A percentile compares a stretch with the other conserved stretches of the same genome.
Conservation (phyloP, 2,113 vertebrate genomes). For the Ramphastos sulfuratus region DNA sequence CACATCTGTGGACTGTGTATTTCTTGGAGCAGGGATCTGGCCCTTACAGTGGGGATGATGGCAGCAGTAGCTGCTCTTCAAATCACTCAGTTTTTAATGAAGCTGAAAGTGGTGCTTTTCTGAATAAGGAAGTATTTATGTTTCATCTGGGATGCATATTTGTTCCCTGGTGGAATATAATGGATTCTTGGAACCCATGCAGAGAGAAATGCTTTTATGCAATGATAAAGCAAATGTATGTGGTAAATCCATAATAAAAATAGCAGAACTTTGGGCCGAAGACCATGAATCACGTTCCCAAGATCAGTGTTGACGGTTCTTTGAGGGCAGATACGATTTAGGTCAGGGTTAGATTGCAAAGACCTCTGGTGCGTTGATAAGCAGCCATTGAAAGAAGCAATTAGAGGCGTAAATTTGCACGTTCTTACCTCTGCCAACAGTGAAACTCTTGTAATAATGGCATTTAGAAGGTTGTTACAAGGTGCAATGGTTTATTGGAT, state of each 20-base stretch:
- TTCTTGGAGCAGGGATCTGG: neutral
- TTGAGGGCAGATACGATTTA: neutral
- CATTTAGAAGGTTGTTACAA: neutral
- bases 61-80: neutral
- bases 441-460: neutral
- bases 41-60: neutral
- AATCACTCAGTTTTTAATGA: neutral
- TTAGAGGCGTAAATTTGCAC: neutral
- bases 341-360: neutral
- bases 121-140: neutral
- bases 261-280: neutral
- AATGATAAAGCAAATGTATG: neutral
- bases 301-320: neutral
- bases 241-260: neutral
- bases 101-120: neutral
- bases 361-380: neutral
- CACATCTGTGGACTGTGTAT: conserved; percentile 53
- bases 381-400: neutral
- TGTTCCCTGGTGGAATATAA: neutral
- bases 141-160: neutral
- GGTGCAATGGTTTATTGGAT: neutral
- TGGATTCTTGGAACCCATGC: neutral
- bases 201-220: neutral
- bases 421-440: neutral
- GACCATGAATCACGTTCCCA: neutral